Percentiles rank a stretch among this genome's conserved stretches.
These are phyloP conservation scores for Tokudaia muenninki DNA, from an alignment of 2,797 vertebrate species.

Conservation along the genomic window DNA sequence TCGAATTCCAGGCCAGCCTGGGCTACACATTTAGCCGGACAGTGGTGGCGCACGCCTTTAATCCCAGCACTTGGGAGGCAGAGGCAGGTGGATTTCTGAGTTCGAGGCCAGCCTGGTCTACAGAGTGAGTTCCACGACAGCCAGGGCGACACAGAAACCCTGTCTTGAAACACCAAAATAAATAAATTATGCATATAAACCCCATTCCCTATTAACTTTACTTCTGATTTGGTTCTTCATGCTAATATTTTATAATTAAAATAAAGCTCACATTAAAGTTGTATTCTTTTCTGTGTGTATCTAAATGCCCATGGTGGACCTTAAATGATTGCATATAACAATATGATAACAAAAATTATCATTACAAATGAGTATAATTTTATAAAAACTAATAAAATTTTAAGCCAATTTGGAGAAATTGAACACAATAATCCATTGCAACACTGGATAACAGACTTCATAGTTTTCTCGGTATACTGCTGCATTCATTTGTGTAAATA, in stretches of 20 bases:
- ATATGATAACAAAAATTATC: not conserved
- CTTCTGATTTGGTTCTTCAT: not conserved
- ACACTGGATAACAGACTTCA: not conserved
- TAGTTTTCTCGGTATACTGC: not conserved
- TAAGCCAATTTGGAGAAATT: not conserved
- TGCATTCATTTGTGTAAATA: not conserved
- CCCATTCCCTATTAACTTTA: not conserved
- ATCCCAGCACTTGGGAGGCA: too few relatives aligned
- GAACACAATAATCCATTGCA: not conserved
- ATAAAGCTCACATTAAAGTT: not conserved
- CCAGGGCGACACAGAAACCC: too few relatives aligned
- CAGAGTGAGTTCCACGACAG: too few relatives aligned
- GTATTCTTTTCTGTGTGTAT: not conserved
- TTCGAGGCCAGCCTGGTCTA: too few relatives aligned
- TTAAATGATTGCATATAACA: not conserved
- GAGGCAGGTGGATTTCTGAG: too few relatives aligned
- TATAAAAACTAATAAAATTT: not conserved
- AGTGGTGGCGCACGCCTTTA: too few relatives aligned
- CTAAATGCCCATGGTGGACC: not conserved
- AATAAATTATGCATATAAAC: too few relatives aligned
- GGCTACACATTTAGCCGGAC: too few relatives aligned
- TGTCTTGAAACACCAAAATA: too few relatives aligned
- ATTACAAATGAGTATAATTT: not conserved
- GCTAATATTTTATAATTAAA: not conserved
- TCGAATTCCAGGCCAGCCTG: too few relatives aligned